Base-by-base conservation (phyloP, 23 tunicate species). In the Halocynthia aurantium region DNA sequence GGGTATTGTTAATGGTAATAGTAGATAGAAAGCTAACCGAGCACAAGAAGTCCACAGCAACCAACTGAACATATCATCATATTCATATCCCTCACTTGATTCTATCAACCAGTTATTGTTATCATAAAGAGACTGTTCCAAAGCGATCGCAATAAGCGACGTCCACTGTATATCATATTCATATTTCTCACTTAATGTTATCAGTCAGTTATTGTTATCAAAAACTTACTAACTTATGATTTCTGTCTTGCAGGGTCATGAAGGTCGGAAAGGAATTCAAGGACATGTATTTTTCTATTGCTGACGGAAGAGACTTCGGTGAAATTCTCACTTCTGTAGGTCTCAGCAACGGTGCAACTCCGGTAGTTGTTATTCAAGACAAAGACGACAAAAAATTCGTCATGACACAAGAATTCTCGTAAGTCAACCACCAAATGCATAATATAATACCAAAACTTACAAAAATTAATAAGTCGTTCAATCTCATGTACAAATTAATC, bases 361-460 rank as follows among this genome's bases (percentile, higher is more conserved):
- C 96, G 20, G 88, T 82, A 9, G 86, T 89, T 13, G 86, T 96
- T 8, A 53, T 96, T 7, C 6, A 83, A 22, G 99, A 86, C 66
- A 54, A 51, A 7, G 65, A 71, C 6, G 99, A 90, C 67, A 85
- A 82, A 67, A 96, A 96, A 75, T 96, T 65, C 82, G 69, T 90
- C 56, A 96, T 96, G 99, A 51, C 78, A 5, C 85, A 82, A 10
- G 76, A 57, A 52, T 88, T 95, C 86, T 66, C 65, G 97, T 91
- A 53, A 77, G 84, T 50, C 76, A 72, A 22, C 11, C 50, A 10
- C 17, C 17, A 57, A 57, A 57, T 12, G 62, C 62, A 10, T 10
- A 57, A 57, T 12, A 10, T 57, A 12, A 57, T 57, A 12, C 62
- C 62, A 57, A 57, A 57, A 10, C 10, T 57, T 10, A 10, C 12